A percentile compares a stretch with the other conserved stretches of the same genome.
phyloP scores from a whole-genome alignment of 2,797 vertebrate species.

The Mus caroli region DNA sequence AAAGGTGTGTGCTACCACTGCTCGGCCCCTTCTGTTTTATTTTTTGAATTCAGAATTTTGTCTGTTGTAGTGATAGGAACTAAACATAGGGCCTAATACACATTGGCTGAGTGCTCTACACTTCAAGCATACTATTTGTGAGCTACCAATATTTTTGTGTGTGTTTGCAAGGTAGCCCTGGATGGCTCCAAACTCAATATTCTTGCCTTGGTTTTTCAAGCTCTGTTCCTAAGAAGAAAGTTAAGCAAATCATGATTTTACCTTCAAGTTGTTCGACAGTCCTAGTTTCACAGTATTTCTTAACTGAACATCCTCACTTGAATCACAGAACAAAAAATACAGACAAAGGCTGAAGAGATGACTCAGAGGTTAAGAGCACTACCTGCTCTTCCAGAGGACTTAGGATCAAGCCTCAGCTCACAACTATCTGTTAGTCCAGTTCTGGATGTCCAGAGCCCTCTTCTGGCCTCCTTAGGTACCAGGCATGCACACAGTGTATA shows the following conservation, averaged over 20 bases:
- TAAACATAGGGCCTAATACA: neutral
- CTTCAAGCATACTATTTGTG: neutral
- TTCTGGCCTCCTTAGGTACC: neutral
- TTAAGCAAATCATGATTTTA: constrained; percentile 77
- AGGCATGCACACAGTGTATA: neutral
- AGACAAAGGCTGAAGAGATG: neutral
- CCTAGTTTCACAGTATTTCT: constrained; percentile 11
- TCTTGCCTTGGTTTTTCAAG: neutral
- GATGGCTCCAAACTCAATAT: neutral
- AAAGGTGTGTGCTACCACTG: neutral
- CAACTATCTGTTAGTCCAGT: neutral
- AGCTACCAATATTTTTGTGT: neutral
- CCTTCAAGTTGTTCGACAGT: neutral
- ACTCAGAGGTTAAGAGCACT: neutral
- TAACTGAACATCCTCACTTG: neutral
- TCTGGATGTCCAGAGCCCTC: neutral
- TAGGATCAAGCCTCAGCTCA: neutral
- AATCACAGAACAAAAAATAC: constrained; percentile 50
- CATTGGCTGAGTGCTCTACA: neutral
- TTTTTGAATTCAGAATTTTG: neutral
- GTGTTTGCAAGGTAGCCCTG: neutral
- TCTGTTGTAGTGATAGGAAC: neutral
- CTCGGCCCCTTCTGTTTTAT: neutral
- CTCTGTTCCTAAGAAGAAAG: constrained; percentile 90
- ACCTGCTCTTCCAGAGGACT: neutral